phyloP scores from a whole-genome alignment of 1,140 invertebrate species.

The Procambarus virginalis region DNA sequence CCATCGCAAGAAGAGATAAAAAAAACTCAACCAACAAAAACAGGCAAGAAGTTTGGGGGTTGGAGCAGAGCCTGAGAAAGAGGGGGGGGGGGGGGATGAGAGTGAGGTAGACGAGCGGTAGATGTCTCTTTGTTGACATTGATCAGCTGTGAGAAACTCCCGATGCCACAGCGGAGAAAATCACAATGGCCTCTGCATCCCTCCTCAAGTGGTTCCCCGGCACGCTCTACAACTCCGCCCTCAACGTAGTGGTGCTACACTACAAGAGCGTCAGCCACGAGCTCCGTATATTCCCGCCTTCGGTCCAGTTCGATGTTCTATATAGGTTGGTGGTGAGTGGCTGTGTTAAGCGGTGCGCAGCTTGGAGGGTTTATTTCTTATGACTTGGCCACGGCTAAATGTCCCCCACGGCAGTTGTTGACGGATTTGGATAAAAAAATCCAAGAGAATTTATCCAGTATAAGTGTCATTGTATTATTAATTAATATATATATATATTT shows the following conservation, averaged over 20 bases:
- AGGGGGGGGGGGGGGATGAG: too few relatives aligned
- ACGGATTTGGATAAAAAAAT: too few relatives aligned
- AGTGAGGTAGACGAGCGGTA: background rate
- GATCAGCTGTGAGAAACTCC: constrained; percentile 53
- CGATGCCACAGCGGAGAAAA: background rate
- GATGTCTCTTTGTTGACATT: constrained; percentile 47
- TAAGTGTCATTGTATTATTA: too few relatives aligned
- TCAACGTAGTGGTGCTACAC: constrained; percentile 48
- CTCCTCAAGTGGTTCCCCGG: constrained; percentile 56
- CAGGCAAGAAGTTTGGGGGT: too few relatives aligned
- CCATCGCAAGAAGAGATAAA: background rate
- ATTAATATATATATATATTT: too few relatives aligned
- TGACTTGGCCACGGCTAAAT: too few relatives aligned
- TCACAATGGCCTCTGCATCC: constrained; percentile 49
- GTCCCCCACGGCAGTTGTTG: too few relatives aligned
- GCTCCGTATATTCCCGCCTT: constrained; percentile 47
- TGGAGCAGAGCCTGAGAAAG: too few relatives aligned
- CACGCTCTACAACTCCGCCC: constrained; percentile 48
- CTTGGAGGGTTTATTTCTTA: background rate
- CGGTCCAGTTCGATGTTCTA: constrained; percentile 55
- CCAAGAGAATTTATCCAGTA: too few relatives aligned
- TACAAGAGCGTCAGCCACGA: constrained; percentile 40
- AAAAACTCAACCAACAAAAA: too few relatives aligned
- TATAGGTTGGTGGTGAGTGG: constrained; percentile 25
- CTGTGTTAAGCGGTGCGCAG: background rate